Evolutionary conservation across 2,888 invertebrate genomes (phyloP), one percentile per base, ranked within the genome.

Genomic region (Diaphora mendica): DNA sequence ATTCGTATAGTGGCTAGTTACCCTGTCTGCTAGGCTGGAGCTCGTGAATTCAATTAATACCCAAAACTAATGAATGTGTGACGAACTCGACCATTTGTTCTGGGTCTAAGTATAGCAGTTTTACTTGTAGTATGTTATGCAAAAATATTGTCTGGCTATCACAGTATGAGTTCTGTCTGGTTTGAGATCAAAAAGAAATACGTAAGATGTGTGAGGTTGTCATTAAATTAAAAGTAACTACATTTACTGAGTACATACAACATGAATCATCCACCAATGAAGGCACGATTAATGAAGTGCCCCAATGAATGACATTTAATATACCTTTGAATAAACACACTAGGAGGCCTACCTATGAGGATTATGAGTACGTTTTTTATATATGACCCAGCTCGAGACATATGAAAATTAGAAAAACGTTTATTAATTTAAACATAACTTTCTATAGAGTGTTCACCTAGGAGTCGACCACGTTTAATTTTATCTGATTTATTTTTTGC

Each of bases 271-370:
- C 80, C 84, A 64, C 62, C 67, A 65, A 64, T 55, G 59, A 35
- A 42, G 65, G 72, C 72, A 79, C 77, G 83, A 85, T 78, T 82
- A 84, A 84, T 83, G 84, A 83, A 83, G 75, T 78, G 70, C 33
- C 74, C 59, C 68, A 75, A 70, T 81, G 81, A 84, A 80, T 82
- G 85, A 74, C 82, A 79, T 70, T 74, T 33, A 2, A 81, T 59
- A 72, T 73, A 77, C 77, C 71, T 79, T 72, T 64, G 74, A 75
- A 20, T 51, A 71, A 70, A 77, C 66, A 76, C 68, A 55, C 64
- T 13, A 59, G 11, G 26, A 59, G 44, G 33, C 26, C 35, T 42
- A 8, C 23, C 66, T 71, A 64, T 35, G 67, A 64, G 59, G 70
- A 77, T 44, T 65, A 51, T 64, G 33, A 51, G 39, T 64, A 64